Conservation (phyloP, 2,888 invertebrate species). For the Artemia sinica region DNA sequence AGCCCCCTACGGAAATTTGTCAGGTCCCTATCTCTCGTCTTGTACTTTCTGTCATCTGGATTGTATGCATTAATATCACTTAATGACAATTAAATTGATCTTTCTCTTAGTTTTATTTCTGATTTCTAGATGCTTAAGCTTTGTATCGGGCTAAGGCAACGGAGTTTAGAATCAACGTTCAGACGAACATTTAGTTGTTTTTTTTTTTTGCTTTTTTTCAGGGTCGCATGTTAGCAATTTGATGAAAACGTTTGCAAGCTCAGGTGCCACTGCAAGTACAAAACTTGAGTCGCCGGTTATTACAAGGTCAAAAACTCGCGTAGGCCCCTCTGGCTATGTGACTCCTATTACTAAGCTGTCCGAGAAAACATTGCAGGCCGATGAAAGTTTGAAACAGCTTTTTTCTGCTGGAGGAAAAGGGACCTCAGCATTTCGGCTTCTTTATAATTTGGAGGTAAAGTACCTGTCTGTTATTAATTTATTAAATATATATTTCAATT, state of each 20-base stretch:
- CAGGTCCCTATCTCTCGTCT: too few species aligned
- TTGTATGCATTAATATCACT: too few species aligned
- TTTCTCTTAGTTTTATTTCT: too few species aligned
- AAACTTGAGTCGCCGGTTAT: conserved; percentile 7
- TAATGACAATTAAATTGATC: too few species aligned
- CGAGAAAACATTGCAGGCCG: conserved; percentile 23
- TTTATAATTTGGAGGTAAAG: conserved; percentile 35
- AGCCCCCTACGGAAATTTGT: too few species aligned
- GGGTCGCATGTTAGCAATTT: background rate
- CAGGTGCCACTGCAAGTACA: background rate
- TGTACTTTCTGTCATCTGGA: too few species aligned
- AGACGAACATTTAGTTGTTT: too few species aligned
- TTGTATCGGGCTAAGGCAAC: too few species aligned
- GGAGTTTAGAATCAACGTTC: too few species aligned
- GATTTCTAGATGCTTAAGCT: too few species aligned
- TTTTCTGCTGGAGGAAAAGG: conserved; percentile 31
- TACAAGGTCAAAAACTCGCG: conserved; percentile 10
- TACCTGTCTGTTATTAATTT: too few species aligned
- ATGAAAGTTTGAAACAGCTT: conserved; percentile 30
- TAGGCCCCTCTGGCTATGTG: background rate
- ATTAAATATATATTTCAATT: background rate
- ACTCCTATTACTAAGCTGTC: background rate
- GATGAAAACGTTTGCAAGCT: background rate
- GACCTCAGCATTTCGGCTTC: conserved; percentile 34
- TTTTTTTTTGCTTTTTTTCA: too few species aligned